A percentile compares a stretch with the other conserved stretches of the same genome.
Evolutionary conservation across 1,140 invertebrate genomes (phyloP).

Genomic region (Lucilia sericata): DNA sequence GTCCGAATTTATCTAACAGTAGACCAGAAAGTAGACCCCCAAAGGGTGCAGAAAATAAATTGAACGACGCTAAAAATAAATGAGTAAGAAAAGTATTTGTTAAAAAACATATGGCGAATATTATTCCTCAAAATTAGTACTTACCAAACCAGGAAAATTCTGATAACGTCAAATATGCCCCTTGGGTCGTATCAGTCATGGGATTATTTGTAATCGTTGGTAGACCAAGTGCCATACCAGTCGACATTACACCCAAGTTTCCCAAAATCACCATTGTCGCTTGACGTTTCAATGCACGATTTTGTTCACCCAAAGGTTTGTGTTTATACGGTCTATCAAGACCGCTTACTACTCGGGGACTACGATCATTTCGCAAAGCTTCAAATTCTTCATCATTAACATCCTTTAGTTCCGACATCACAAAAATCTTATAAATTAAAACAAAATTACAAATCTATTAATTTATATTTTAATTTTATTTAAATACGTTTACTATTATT

Average conservation of each 20-base stretch:
- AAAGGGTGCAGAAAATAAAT: slow-evolving; percentile 60
- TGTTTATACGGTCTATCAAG: slow-evolving; percentile 50
- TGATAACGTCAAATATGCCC: slow-evolving; percentile 51
- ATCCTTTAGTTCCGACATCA: slow-evolving; percentile 26
- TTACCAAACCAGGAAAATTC: slow-evolving; percentile 62
- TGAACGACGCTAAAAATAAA: slow-evolving; percentile 56
- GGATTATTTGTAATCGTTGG: slow-evolving; percentile 59
- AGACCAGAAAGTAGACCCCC: slow-evolving; percentile 59
- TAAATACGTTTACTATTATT: too few species aligned
- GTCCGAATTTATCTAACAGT: slow-evolving; percentile 60
- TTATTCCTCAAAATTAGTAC: not conserved
- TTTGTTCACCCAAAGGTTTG: slow-evolving; percentile 59
- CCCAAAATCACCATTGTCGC: slow-evolving; percentile 59
- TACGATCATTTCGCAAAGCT: slow-evolving; percentile 46
- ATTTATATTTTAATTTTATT: too few species aligned
- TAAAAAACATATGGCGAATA: not conserved
- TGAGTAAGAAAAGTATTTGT: not conserved
- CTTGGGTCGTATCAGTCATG: slow-evolving; percentile 51
- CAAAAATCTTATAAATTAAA: not conserved
- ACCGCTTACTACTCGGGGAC: slow-evolving; percentile 52
- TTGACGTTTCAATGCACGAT: slow-evolving; percentile 56
- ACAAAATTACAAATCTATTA: too few species aligned
- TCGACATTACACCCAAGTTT: slow-evolving; percentile 61
- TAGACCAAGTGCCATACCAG: slow-evolving; percentile 58
- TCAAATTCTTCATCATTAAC: slow-evolving; percentile 45